Base-by-base conservation (phyloP, 2,888 invertebrate species). In the Agapostemon virescens region DNA sequence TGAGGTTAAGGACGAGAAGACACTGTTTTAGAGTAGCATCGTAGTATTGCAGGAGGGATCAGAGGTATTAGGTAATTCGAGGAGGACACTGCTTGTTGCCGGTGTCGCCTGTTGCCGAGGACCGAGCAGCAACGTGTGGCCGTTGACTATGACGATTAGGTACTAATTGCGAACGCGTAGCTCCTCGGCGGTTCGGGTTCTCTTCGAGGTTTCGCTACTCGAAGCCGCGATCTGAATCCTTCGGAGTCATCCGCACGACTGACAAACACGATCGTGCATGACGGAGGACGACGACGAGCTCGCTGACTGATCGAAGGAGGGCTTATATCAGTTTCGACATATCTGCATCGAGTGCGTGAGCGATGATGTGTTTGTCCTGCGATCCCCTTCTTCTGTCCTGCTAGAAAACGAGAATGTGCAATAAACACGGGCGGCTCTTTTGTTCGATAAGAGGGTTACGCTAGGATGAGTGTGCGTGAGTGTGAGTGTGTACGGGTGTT, bases 291-390 rank as follows among this genome's bases (percentile, higher is more conserved):
- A 7, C 20, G 58, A 40, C 61, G 55, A 70, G 38, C 70, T 61
- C 67, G 73, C 68, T 40, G 77, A 77, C 81, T 74, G 83, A 79
- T 63, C 40, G 49, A 63, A 73, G 72, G 33, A 75, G 82, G 82
- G 80, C 79, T 84, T 81, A 90, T 91, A 91, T 91, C 91, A 89
- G 87, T 89, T 87, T 85, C 86, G 87, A 91, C 91, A 91, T 91
- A 91, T 91, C 90, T 87, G 79, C 88, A 84, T 81, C 71, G 81
- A 79, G 84, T 83, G 82, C 79, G 76, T 86, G 83, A 69, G 74
- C 61, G 78, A 81, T 68, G 63, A 64, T 70, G 42, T 58, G 30
- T 71, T 74, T 75, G 75, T 80, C 69, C 78, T 66, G 74, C 38
- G 79, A 76, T 74, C 84, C 79, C 75, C 68, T 61, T 69, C 66